Evolutionary conservation across 92 coral and sea anemone species (phyloP), one percentile per base, ranked within the genome.

Genomic region (Porites divaricata): DNA sequence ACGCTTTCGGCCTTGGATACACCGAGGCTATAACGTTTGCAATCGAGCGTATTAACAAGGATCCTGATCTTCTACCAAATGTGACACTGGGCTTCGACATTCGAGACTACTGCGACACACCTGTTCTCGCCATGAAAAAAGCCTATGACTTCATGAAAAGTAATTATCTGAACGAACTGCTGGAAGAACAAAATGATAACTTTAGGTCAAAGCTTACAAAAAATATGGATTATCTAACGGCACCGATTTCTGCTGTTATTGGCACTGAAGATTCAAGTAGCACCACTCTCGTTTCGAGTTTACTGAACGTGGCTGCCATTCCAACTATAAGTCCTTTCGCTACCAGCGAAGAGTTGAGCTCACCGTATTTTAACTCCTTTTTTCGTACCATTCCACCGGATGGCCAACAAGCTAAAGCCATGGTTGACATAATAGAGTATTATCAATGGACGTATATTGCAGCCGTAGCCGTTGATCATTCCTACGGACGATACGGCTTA

Each of bases 311-410:
- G 54, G 89, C 85, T 50, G 87, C 76, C 59, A 90, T 93, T 63
- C 86, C 96, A 77, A 84, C 92, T 16, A 83, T 93, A 52, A 93
- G 92, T 61, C 90, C 96, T 12, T 93, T 88, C 21, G 92, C 96
- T 12, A 93, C 94, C 62, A 93, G 96, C 72, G 96, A 93, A 49
- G 96, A 93, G 59, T 88, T 93, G 24, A 87, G 92, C 19, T 90
- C 92, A 1, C 96, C 96, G 20, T 93, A 88, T 81, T 90, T 87
- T 41, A 77, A 83, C 64, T 72, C 85, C 13, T 93, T 93, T 82
- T 90, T 93, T 70, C 96, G 96, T 65, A 93, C 96, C 61, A 93
- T 93, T 50, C 90, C 96, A 64, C 94, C 96, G 2, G 96, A 93
- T 72, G 94, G 96, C 22, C 83, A 93, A 79, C 96, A 93, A 62